Conservation (phyloP, 2,888 invertebrate species). For the Isotomurus palustris region DNA sequence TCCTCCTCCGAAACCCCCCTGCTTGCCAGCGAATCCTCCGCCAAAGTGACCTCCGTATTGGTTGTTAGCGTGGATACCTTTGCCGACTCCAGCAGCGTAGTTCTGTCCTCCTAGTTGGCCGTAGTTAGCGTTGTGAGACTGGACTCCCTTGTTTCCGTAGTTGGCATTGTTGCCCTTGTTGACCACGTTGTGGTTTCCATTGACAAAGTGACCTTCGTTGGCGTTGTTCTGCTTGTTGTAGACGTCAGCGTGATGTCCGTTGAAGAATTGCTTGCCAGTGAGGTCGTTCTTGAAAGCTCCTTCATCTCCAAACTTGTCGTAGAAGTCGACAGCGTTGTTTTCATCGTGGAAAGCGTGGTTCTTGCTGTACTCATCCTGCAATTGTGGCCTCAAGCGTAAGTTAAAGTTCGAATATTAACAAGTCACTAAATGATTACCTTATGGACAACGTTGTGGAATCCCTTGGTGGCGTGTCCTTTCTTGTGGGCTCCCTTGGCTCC, state of each 20-base stretch:
- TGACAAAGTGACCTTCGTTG: conserved; percentile 33
- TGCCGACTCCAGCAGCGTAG: conserved; percentile 35
- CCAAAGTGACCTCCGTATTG: conserved; percentile 36
- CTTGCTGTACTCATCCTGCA: conserved; percentile 41
- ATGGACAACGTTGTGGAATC: conserved; percentile 41
- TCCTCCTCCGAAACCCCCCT: conserved; percentile 32
- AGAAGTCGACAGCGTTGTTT: conserved; percentile 40
- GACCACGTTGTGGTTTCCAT: conserved; percentile 38
- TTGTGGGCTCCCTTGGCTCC: conserved; percentile 41
- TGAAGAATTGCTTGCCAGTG: conserved; percentile 42
- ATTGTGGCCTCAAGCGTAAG: background rate
- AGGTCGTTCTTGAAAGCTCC: conserved; percentile 43
- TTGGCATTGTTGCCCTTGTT: conserved; percentile 35
- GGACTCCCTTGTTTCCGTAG: conserved; percentile 38
- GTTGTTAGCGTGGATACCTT: conserved; percentile 39
- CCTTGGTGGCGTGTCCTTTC: conserved; percentile 44
- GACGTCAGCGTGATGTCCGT: conserved; percentile 38
- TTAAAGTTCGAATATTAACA: background rate
- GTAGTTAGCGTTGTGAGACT: conserved; percentile 34
- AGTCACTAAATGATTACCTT: conserved; percentile 21
- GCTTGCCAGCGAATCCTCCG: conserved; percentile 33
- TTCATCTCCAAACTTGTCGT: conserved; percentile 44
- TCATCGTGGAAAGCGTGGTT: conserved; percentile 43
- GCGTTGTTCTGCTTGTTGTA: conserved; percentile 39
- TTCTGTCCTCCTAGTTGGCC: conserved; percentile 32